Evolutionary conservation across 2,888 invertebrate genomes (phyloP), one percentile per base, ranked within the genome.

Genomic region (Xylocampa areola): DNA sequence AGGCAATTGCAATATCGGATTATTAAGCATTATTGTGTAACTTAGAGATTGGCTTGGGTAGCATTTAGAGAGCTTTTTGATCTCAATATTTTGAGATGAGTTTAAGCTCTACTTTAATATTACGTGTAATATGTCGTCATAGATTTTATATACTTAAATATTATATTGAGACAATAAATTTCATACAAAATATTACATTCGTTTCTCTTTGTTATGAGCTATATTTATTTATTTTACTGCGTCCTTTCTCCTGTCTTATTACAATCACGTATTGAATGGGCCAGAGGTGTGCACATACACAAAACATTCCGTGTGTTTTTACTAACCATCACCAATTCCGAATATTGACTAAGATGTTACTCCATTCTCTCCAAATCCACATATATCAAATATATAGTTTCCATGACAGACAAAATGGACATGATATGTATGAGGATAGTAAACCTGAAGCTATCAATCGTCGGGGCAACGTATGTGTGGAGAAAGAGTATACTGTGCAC

Each of bases 361-460:
- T 33, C 27, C 45, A 86, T 78, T 72, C 74, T 78, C 19, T 62
- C 62, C 73, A 81, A 77, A 62, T 87, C 85, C 10, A 68, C 14
- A 25, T 73, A 68, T n/a, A 88, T 79, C 68, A 79, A 76, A 52
- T 82, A 86, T 2, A 72, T 14, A 2, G 84, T 85, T 66, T 83
- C 77, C n/a, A 81, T 19, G 0, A 82, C 51, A 10, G 78, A 82
- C 6, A 85, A 16, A 1, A 84, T 2, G 17, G 79, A 73, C 1
- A 85, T 3, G 0, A 81, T 6, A 11, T 75, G 76, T 1, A 85
- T 43, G 2, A 82, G 45, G 0, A 74, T 40, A 0, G 79, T 81
- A 1, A 83, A 55, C 29, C 73, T 70, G 3, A 54, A 53, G 60
- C 78, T 82, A 54, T 82, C 64, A 1, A 87, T 16, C 0, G 73